These are phyloP conservation scores for Tetranychus piercei DNA, from an alignment of 2,888 invertebrate genomes.

Conservation along the genomic window DNA sequence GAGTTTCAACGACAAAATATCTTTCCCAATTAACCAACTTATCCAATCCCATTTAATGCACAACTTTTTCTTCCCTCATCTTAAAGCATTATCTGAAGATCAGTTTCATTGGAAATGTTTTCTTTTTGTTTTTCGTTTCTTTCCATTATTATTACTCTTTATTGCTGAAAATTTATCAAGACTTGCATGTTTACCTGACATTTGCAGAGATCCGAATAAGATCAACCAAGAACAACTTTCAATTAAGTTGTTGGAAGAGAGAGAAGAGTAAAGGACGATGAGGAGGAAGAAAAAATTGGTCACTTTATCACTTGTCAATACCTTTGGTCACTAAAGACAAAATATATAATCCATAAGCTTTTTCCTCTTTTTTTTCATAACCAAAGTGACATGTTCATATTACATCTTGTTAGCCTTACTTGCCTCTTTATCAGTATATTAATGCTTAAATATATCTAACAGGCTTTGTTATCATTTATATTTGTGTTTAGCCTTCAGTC, in stretches of 20 bases:
- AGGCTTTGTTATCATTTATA: too few species aligned
- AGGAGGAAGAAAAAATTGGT: background rate
- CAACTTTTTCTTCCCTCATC: too few species aligned
- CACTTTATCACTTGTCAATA: slow-evolving; percentile 1
- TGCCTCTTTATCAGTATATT: too few species aligned
- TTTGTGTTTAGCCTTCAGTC: too few species aligned
- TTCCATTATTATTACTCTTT: background rate
- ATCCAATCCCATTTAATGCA: too few species aligned
- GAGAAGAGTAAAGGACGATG: background rate
- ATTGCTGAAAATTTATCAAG: background rate
- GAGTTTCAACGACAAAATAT: too few species aligned
- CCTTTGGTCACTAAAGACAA: background rate
- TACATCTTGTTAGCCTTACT: too few species aligned
- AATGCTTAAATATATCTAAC: too few species aligned
- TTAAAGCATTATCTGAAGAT: too few species aligned
- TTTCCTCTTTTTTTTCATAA: background rate
- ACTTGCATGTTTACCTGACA: background rate
- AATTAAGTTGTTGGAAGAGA: background rate
- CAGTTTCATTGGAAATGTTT: background rate
- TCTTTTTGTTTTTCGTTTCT: background rate
- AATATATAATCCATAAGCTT: background rate
- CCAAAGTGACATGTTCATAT: background rate
- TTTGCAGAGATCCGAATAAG: background rate
- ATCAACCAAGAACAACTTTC: background rate
- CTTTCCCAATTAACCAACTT: too few species aligned